Conservation (phyloP, 2,113 vertebrate genomes). For the Aix galericulata region DNA sequence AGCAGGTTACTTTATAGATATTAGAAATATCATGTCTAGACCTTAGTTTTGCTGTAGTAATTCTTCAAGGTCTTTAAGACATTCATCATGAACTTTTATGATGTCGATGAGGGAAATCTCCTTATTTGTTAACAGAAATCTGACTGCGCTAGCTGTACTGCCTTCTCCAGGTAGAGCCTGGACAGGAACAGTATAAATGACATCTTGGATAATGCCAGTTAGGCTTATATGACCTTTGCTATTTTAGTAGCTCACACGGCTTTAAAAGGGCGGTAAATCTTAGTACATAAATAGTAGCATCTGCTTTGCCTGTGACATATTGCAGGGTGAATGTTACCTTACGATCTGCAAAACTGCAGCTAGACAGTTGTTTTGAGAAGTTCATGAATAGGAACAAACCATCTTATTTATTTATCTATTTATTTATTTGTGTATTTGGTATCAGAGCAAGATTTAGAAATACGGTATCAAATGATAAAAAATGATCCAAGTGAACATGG, state of each 20-base stretch:
- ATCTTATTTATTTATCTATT: not conserved
- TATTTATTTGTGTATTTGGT: not conserved
- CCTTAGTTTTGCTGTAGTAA: not conserved
- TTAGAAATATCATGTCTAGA: not conserved
- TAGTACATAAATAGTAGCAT: not conserved
- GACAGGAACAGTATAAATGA: not conserved
- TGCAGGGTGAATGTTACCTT: not conserved
- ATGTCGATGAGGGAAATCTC: not conserved
- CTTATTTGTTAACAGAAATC: not conserved
- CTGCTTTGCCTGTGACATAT: not conserved
- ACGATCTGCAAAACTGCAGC: not conserved
- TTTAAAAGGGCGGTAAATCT: not conserved
- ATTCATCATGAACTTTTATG: not conserved
- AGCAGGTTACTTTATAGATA: not conserved
- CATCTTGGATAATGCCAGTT: not conserved
- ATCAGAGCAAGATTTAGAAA: conserved; percentile 28
- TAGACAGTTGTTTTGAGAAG: not conserved
- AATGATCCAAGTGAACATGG: not conserved
- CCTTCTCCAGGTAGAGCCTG: not conserved
- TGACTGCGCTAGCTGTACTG: not conserved
- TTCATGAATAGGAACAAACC: not conserved
- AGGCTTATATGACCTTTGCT: not conserved
- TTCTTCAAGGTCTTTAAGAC: not conserved
- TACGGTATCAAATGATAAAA: not conserved
- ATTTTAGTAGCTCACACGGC: not conserved